Base-by-base conservation (phyloP, 2,888 invertebrate genomes). In the Leptopilina syphax region DNA sequence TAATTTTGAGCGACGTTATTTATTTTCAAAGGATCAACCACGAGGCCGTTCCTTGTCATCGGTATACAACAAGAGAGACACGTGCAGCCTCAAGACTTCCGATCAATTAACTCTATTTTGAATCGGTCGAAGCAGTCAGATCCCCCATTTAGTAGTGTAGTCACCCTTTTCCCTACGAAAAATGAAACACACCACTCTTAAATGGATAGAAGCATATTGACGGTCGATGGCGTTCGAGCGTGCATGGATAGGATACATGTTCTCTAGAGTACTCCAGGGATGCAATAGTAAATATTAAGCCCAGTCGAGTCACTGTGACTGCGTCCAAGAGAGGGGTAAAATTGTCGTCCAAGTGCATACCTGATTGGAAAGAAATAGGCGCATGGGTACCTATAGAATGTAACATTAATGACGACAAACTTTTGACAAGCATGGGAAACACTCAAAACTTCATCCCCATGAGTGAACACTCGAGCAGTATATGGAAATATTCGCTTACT, bases 21-120 rank as follows among this genome's bases (percentile, higher is more conserved):
- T 70, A 47, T 70, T 70, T 70, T 54, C 10, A 54, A 70, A 54
- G 54, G 70, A 70, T 70, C 54, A 13, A 70, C 50, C 54, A 70
- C 50, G 8, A 70, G 47, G 54, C 54, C 70, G 13, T 12, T 70
- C 68, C 47, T 70, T 54, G 50, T 54, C 68, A 70, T 50, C 70
- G 54, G 27, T 24, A 54, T 6, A 70, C 13, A 54, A 68, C 50
- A 70, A 87, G 86, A 84, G 80, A 85, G 91, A 85, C 91, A 92
- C 91, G 91, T 91, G 92, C 89, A 83, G 88, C 87, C 90, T 91
- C 89, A 89, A 92, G 91, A 92, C 90, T 91, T 92, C 91, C 91
- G 91, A 90, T 91, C 92, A 91, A 92, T 92, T 92, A 92, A 91
- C 91, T 91, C 86, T 84, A 86, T 88, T 89, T 89, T 89, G 85